Conservation (phyloP, 2,888 invertebrate species). For the Cerceris ruficornis region DNA sequence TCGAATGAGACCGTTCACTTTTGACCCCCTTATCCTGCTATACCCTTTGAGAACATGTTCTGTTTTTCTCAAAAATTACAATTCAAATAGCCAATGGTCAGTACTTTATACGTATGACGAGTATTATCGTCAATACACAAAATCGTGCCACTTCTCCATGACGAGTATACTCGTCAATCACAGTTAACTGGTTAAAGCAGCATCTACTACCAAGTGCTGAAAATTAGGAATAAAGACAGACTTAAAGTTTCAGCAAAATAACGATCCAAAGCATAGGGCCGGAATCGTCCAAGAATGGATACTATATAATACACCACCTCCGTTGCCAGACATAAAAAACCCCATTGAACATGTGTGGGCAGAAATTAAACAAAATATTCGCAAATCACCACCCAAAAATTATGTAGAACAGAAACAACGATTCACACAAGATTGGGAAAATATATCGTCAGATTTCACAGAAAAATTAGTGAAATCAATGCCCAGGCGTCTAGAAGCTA, state of each 20-base stretch:
- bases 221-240: constrained; percentile 2
- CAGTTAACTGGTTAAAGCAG: background rate
- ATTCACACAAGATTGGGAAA: background rate
- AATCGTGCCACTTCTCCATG: too few species aligned
- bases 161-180: too few species aligned
- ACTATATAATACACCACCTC: constrained; percentile 5
- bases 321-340: background rate
- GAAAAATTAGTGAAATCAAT: constrained; percentile 7
- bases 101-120: too few species aligned
- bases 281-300: constrained; percentile 1
- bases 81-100: too few species aligned
- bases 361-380: background rate
- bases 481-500: background rate
- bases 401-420: background rate
- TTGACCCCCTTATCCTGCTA: too few species aligned
- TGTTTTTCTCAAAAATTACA: too few species aligned
- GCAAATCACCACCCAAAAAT: background rate
- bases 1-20: too few species aligned
- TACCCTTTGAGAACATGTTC: too few species aligned
- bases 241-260: constrained; percentile 4
- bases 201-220: background rate
- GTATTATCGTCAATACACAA: too few species aligned
- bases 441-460: background rate
- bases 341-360: constrained; percentile 2
- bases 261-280: constrained; percentile 12